Conservation (phyloP, 2,113 vertebrate species). For the Takifugu flavidus region DNA sequence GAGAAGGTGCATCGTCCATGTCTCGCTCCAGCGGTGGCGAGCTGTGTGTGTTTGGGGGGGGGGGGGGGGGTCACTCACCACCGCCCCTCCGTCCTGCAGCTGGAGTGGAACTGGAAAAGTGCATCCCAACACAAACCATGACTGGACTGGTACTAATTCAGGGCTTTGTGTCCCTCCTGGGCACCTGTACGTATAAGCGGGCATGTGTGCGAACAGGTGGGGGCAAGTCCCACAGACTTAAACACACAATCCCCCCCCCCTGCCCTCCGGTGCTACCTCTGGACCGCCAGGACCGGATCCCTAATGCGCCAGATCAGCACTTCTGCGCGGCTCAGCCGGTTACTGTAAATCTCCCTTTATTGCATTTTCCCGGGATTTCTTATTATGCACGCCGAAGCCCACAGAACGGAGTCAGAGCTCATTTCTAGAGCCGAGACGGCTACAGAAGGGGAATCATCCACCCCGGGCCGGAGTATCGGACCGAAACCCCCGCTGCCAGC, state of each 20-base stretch:
- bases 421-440: constrained; percentile 36
- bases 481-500: constrained; percentile 8
- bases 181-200: background rate
- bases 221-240: background rate
- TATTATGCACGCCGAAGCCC: constrained; percentile 42
- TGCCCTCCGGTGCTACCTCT: constrained; percentile 36
- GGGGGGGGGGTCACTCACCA: constrained; percentile 63
- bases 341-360: constrained; percentile 36
- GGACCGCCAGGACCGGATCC: constrained; percentile 23
- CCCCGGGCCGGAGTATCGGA: constrained; percentile 22
- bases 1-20: constrained; percentile 54
- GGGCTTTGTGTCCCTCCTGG: constrained; percentile 4
- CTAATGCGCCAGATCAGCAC: constrained; percentile 52
- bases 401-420: constrained; percentile 42
- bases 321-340: constrained; percentile 28
- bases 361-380: constrained; percentile 47
- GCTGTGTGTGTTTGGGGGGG: constrained; percentile 41
- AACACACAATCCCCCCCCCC: constrained; percentile 8
- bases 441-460: constrained; percentile 14
- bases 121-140: too few species aligned
- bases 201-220: constrained; percentile 2
- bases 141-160: too few species aligned
- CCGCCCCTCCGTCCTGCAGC: constrained; percentile 63
- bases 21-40: constrained; percentile 60
- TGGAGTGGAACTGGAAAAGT: constrained; percentile 15